Conservation (phyloP, 2,113 vertebrate genomes). For the Sclerurus mexicanus region DNA sequence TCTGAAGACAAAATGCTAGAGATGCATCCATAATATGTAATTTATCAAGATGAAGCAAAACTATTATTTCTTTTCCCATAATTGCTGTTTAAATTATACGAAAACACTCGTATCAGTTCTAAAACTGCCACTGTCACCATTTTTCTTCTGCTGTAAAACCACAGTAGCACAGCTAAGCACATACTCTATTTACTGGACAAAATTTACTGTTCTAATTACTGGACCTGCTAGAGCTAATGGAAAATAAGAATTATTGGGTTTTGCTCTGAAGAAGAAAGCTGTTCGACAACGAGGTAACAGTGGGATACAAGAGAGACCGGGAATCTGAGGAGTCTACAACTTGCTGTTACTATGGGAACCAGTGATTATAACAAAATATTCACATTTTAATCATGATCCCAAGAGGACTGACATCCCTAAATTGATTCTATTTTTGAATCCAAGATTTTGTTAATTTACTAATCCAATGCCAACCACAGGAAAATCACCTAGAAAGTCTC, state of each 20-base stretch:
- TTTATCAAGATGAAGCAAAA: conserved; percentile 13
- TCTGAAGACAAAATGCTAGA: neutral
- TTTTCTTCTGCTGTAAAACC: conserved; percentile 27
- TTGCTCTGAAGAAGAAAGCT: conserved; percentile 1
- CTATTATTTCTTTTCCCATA: neutral
- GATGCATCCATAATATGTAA: neutral
- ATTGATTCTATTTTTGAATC: neutral
- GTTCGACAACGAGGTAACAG: conserved; percentile 6
- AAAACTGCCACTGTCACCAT: neutral
- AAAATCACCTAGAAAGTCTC: neutral
- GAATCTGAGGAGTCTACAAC: neutral
- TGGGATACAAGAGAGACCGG: neutral
- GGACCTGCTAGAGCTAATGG: conserved; percentile 23
- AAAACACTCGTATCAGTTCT: neutral
- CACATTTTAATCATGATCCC: neutral
- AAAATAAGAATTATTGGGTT: conserved; percentile 34
- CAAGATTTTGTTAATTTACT: neutral
- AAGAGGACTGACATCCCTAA: neutral
- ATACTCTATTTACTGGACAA: conserved; percentile 4
- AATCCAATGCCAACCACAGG: neutral
- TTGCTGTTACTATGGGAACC: conserved; percentile 54
- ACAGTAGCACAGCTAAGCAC: conserved; percentile 15
- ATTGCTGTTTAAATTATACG: neutral
- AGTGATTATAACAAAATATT: conserved; percentile 28
- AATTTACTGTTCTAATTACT: conserved; percentile 63